A percentile compares a stretch with the other conserved stretches of the same genome.
phyloP scores from a whole-genome alignment of 37 sponge, comb jelly and placozoan species.

The Agelas oroides region DNA sequence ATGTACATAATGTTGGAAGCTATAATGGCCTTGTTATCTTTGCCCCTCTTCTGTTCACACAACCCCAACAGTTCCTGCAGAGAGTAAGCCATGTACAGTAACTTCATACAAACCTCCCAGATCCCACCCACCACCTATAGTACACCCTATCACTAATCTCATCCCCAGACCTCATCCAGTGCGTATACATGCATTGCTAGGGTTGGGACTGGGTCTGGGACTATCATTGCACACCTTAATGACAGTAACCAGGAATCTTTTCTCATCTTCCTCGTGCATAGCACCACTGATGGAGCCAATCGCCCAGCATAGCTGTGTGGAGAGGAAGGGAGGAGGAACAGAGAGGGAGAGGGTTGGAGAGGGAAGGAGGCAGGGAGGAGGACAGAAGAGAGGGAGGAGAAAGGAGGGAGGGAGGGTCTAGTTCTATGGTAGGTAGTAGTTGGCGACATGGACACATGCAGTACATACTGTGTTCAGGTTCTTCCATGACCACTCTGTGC shows the following conservation, averaged over 20 bases:
- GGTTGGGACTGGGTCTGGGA: no score
- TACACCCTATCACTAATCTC: no score
- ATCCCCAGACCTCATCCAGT: no score
- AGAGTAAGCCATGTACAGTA: not conserved
- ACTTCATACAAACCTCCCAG: no score
- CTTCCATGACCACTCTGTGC: constrained; percentile 99
- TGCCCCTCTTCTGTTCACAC: constrained; percentile 96
- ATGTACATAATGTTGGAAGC: constrained; percentile 99
- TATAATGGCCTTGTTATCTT: constrained; percentile 99
- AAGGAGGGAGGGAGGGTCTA: no score
- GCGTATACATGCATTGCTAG: no score
- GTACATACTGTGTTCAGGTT: constrained; percentile 93
- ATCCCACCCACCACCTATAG: no score
- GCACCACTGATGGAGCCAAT: constrained; percentile 99
- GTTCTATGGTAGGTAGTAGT: no score
- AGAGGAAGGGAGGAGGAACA: not conserved
- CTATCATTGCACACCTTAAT: constrained; percentile 83
- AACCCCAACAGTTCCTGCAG: constrained; percentile 88
- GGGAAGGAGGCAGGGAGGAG: no score
- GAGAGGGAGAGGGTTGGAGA: not conserved
- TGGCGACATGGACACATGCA: no score
- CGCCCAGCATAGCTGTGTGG: constrained; percentile 97
- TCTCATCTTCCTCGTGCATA: constrained; percentile 99
- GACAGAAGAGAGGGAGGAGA: no score
- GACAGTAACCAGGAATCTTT: constrained; percentile 96